These are phyloP conservation scores for Drosophila fulvimacula DNA, from an alignment of 2,888 invertebrate genomes.

Conservation along the genomic window DNA sequence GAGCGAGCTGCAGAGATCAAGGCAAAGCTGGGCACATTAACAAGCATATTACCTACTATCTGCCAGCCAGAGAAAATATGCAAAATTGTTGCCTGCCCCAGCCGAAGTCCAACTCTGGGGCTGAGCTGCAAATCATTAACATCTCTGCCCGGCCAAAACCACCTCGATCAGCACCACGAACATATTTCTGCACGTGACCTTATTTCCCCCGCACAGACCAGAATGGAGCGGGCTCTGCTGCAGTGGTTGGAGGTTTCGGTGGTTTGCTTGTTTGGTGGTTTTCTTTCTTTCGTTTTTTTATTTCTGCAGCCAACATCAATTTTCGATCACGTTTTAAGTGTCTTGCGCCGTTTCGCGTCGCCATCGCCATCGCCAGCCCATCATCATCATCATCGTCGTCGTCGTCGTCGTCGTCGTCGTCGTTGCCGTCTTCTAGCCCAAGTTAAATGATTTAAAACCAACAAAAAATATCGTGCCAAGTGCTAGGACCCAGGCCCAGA, in stretches of 20 bases:
- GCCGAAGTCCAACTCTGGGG: conserved; percentile 15
- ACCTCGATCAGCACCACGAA: conserved; percentile 67
- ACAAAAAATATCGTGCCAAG: conserved; percentile 80
- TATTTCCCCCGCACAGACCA: conserved; percentile 75
- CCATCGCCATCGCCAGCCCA: conserved; percentile 45
- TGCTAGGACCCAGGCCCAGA: conserved; percentile 39
- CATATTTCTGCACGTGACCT: conserved; percentile 79
- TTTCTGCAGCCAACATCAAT: conserved; percentile 72
- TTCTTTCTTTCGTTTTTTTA: not conserved
- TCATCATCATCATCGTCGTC: conserved; percentile 26
- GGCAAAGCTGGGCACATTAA: conserved; percentile 72
- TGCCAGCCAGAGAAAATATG: conserved; percentile 69
- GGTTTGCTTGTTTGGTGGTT: conserved; percentile 48
- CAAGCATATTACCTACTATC: conserved; percentile 79
- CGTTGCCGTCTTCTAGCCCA: conserved; percentile 56
- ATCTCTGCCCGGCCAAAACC: conserved; percentile 63
- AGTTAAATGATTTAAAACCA: conserved; percentile 81
- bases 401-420: conserved; percentile 26
- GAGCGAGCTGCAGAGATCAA: conserved; percentile 35
- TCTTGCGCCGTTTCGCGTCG: conserved; percentile 69
- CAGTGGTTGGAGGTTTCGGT: conserved; percentile 41
- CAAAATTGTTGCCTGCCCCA: conserved; percentile 66
- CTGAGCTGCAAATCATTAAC: conserved; percentile 76
- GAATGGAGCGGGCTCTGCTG: conserved; percentile 35
- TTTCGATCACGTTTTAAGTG: conserved; percentile 81